These are phyloP conservation scores for Macrosiphum euphorbiae DNA, from an alignment of 2,888 invertebrate genomes.

Conservation along the genomic window DNA sequence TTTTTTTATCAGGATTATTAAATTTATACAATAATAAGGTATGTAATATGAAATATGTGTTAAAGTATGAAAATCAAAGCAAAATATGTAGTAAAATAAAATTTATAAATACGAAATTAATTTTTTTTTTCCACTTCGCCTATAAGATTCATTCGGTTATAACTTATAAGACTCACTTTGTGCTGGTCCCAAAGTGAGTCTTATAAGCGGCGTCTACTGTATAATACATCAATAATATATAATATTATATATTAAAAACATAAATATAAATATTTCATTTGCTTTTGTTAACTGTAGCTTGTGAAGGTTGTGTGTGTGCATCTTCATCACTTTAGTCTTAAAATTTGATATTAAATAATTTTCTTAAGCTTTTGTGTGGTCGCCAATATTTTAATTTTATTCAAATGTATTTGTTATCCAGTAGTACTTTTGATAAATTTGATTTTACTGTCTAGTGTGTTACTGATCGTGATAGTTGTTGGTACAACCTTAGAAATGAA, in stretches of 20 bases:
- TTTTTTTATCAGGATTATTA: no score
- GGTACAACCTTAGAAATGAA: not conserved
- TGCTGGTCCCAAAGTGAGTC: no score
- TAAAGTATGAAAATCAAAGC: no score
- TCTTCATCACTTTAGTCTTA: slow-evolving; percentile 44
- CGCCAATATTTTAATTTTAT: slow-evolving; percentile 62
- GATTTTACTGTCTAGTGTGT: slow-evolving; percentile 48
- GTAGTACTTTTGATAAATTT: slow-evolving; percentile 22
- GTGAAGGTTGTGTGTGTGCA: not conserved
- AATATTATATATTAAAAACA: slow-evolving; percentile 29
- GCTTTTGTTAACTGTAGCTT: not conserved
- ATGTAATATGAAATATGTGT: no score
- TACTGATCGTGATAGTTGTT: slow-evolving; percentile 52
- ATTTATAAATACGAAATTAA: no score
- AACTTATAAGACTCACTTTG: no score
- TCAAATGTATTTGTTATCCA: slow-evolving; percentile 33
- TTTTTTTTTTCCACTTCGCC: no score
- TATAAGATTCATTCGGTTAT: no score
- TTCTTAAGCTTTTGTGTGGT: slow-evolving; percentile 59
- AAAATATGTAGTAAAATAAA: no score
- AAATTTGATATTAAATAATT: slow-evolving; percentile 45
- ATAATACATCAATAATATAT: slow-evolving; percentile 41
- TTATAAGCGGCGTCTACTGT: no score
- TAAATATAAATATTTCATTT: slow-evolving; percentile 29
- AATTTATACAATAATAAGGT: no score